Percentiles rank a stretch among this genome's conserved stretches.
Evolutionary conservation across 2,113 vertebrate species (phyloP).

Genomic region (Galeopterus variegatus): DNA sequence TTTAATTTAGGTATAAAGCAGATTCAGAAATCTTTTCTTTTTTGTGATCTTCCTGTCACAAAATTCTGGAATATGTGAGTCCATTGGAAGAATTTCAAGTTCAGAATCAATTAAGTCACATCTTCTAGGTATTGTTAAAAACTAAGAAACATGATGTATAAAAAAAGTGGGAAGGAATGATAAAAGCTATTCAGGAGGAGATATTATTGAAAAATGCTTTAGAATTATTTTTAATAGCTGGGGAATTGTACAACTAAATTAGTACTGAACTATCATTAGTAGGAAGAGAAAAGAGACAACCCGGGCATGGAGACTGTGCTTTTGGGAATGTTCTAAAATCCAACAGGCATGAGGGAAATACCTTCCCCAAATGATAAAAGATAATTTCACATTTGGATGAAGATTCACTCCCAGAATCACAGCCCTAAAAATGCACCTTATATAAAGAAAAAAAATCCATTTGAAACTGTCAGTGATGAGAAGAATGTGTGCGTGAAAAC

Average conservation of each 20-base stretch:
- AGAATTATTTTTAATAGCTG: constrained; percentile 2
- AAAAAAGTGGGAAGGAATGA: background rate
- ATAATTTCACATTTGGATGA: background rate
- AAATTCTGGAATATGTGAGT: background rate
- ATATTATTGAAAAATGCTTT: background rate
- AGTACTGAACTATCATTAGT: background rate
- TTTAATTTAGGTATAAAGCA: background rate
- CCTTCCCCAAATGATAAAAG: background rate
- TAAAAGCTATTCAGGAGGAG: background rate
- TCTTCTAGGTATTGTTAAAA: background rate
- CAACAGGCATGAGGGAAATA: background rate
- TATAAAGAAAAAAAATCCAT: background rate
- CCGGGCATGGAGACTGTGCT: background rate
- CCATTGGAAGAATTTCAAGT: background rate
- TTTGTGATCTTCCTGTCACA: background rate
- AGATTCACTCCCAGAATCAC: background rate
- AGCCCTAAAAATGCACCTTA: background rate
- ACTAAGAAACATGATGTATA: background rate
- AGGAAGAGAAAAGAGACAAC: background rate
- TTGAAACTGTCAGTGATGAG: background rate
- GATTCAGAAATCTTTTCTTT: background rate
- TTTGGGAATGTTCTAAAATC: background rate
- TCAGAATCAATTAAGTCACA: background rate
- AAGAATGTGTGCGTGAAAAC: background rate
- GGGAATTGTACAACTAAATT: background rate